Evolutionary conservation across 2,797 vertebrate species (phyloP), one percentile per base, ranked within the genome.

Genomic region (Sebastes diploproa): DNA sequence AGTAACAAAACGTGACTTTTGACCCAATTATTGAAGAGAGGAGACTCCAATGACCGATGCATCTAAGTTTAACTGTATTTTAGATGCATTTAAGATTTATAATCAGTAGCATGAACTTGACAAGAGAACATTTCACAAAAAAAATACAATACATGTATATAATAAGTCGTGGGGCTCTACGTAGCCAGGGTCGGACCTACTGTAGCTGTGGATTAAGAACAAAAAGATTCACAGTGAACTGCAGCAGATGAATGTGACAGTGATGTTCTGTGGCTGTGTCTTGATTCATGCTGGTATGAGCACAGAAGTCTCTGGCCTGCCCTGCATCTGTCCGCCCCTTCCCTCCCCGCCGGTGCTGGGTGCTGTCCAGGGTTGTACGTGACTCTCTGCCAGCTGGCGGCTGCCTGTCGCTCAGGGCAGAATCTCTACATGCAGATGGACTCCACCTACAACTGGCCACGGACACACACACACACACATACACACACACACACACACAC

Each of bases 321-420:
- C 38, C 78, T 5, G 65, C 86, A 82, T 88, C 84, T 80, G 79
- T 89, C 78, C 16, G 22, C 73, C 81, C 84, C 58, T 59, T 42
- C 75, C 77, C 71, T 71, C 23, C 55, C 32, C 7, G 1, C 36
- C 7, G 1, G 71, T 6, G 55, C 60, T 88, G 85, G 80, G 67
- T 12, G 50, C 66, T n/a, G 68, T 86, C 80, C 86, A 86, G 76
- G 36, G 65, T 58, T 64, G 60, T 34, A 69, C 65, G 12, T 62
- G 85, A 79, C 34, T 61, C 66, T 32, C 16, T 81, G 83, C 84
- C 84, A 89, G 77, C 87, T 87, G 90, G 87, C 67, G 42, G 63
- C 77, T 30, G 65, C 77, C 46, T 72, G 73, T 77, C 63, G 59
- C 86, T 78, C 58, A 77, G 84, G 78, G 78, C 82, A 75, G 72